Conservation (phyloP, 2,113 vertebrate species). For the Leucoraja erinaceus region DNA sequence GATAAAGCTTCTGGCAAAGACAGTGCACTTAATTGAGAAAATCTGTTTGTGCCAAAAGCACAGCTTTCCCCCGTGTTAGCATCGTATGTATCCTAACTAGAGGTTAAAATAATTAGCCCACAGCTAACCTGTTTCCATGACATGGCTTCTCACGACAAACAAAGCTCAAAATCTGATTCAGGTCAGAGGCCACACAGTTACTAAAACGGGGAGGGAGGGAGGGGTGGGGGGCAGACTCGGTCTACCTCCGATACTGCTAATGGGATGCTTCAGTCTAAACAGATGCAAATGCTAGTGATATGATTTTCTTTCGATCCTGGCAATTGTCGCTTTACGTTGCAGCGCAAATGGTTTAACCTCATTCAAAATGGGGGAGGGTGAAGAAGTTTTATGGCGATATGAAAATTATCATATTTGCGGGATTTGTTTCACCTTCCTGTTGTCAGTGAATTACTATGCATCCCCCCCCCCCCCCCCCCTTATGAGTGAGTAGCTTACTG, state of each 20-base stretch:
- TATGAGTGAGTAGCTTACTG: conserved; percentile 98
- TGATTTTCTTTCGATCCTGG: conserved; percentile 73
- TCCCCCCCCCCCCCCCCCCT: conserved; percentile 67
- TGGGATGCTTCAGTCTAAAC: conserved; percentile 78
- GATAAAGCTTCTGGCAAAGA: conserved; percentile 33
- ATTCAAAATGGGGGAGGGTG: conserved; percentile 44
- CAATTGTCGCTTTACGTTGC: conserved; percentile 78
- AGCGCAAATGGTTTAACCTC: conserved; percentile 45
- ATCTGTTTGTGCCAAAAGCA: conserved; percentile 36
- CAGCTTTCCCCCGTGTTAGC: conserved; percentile 14
- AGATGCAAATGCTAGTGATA: conserved; percentile 71
- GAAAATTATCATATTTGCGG: conserved; percentile 80
- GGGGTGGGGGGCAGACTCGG: conserved; percentile 56
- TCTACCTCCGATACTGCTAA: conserved; percentile 68
- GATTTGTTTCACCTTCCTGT: conserved; percentile 87
- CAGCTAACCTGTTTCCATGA: conserved; percentile 48
- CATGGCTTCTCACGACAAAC: conserved; percentile 59
- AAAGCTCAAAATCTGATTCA: conserved; percentile 76
- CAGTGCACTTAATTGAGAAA: conserved; percentile 11
- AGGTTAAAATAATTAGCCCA: conserved; percentile 51
- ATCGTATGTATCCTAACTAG: conserved; percentile 35
- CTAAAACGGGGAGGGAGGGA: conserved; percentile 61
- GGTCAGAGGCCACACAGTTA: conserved; percentile 57
- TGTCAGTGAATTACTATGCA: conserved; percentile 98
- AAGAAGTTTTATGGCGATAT: conserved; percentile 73